phyloP scores from a whole-genome alignment of 2,797 vertebrate genomes.

The Moxostoma hubbsi region DNA sequence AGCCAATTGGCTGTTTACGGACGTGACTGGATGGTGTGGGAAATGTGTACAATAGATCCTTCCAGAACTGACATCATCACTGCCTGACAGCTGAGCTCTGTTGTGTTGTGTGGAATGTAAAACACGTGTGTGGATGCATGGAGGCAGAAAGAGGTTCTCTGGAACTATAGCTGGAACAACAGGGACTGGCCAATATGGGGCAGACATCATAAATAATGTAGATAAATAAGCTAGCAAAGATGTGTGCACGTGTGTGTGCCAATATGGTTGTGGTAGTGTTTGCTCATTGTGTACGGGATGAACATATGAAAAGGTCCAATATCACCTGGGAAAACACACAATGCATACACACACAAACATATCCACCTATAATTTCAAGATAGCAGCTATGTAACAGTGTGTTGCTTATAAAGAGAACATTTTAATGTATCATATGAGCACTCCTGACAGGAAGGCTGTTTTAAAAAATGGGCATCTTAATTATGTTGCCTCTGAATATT shows the following conservation, averaged over 20 bases:
- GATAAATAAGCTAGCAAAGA: slow-evolving; percentile 27
- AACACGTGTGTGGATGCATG: not conserved
- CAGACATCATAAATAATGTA: slow-evolving; percentile 70
- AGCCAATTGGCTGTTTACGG: slow-evolving; percentile 10
- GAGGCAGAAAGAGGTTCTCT: slow-evolving; percentile 17
- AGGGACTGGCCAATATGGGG: slow-evolving; percentile 61
- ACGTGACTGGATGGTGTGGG: not conserved
- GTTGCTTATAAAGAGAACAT: no score
- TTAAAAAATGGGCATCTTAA: no score
- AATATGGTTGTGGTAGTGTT: not conserved
- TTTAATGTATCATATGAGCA: not conserved
- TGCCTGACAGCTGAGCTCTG: slow-evolving; percentile 39
- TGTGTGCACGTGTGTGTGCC: not conserved
- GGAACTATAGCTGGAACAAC: slow-evolving; percentile 61
- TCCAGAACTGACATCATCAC: slow-evolving; percentile 37
- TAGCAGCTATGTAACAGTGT: not conserved
- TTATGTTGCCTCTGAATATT: no score
- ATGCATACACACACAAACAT: not conserved
- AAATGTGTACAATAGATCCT: slow-evolving; percentile 19
- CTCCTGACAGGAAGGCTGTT: no score
- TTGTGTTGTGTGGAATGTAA: not conserved
- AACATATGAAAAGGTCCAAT: not conserved
- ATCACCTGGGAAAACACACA: not conserved
- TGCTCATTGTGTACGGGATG: not conserved
- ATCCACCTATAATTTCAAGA: not conserved